Conservation (phyloP, 2,797 vertebrate genomes). For the Pangasius mekongensis region DNA sequence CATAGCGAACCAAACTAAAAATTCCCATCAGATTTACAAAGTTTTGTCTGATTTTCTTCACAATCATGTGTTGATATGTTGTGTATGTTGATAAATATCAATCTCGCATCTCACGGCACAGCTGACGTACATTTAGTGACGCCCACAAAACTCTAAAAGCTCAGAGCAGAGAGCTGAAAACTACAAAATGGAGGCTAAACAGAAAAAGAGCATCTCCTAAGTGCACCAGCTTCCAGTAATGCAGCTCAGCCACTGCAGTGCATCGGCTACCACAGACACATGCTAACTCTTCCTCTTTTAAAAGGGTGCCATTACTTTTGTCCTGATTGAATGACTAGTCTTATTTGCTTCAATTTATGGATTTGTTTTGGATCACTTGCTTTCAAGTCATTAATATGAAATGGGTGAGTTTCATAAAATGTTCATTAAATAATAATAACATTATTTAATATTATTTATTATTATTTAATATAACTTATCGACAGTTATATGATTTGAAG, state of each 20-base stretch:
- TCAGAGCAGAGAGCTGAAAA: too few species aligned
- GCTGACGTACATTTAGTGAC: background rate
- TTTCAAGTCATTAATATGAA: too few species aligned
- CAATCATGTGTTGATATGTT: background rate
- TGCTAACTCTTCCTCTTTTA: background rate
- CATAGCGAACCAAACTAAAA: background rate
- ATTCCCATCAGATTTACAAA: background rate
- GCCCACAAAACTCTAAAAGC: too few species aligned
- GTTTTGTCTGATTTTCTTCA: background rate
- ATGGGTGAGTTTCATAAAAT: background rate
- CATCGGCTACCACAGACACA: background rate
- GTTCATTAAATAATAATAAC: background rate
- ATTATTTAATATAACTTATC: too few species aligned
- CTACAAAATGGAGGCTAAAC: background rate
- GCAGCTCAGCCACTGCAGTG: background rate
- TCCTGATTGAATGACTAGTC: background rate
- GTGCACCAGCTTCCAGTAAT: background rate
- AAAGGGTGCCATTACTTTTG: background rate
- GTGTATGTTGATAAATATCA: background rate
- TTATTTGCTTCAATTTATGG: background rate
- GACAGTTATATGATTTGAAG: too few species aligned
- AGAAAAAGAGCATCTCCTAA: background rate
- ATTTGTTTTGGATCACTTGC: background rate
- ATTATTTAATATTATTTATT: too few species aligned
- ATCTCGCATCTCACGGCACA: background rate